These are phyloP conservation scores for Stenichneumon culpator DNA, from an alignment of 2,888 invertebrate genomes.

Conservation along the genomic window DNA sequence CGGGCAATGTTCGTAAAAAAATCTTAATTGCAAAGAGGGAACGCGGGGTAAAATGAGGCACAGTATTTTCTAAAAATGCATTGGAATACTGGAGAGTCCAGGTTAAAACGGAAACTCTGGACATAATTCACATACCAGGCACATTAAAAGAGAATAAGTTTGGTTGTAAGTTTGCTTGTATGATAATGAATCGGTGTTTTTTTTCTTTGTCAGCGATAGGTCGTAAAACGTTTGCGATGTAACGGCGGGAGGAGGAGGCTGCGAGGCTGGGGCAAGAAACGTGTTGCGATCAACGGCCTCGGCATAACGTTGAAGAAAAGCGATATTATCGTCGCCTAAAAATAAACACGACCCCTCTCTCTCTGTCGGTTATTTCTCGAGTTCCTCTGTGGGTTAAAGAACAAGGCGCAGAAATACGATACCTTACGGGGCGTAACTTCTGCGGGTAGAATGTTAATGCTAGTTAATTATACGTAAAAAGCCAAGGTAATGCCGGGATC, in stretches of 20 bases:
- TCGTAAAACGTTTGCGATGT: slow-evolving; percentile 55
- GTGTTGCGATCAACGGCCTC: slow-evolving; percentile 58
- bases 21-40: no score
- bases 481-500: slow-evolving; percentile 49
- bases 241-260: slow-evolving; percentile 4
- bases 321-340: slow-evolving; percentile 68
- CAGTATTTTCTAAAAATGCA: no score
- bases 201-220: slow-evolving; percentile 1
- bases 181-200: slow-evolving; percentile 55
- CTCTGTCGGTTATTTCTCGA: slow-evolving; percentile 33
- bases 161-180: slow-evolving; percentile 19
- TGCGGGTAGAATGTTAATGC: slow-evolving; percentile 77
- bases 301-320: slow-evolving; percentile 58
- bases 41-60: no score
- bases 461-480: slow-evolving; percentile 80
- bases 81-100: no score
- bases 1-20: slow-evolving; percentile 6
- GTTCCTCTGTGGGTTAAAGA: slow-evolving; percentile 40
- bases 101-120: no score
- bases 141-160: not conserved
- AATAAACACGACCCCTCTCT: slow-evolving; percentile 41
- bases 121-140: no score
- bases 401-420: slow-evolving; percentile 74
- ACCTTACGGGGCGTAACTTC: slow-evolving; percentile 71
- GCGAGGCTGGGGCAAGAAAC: slow-evolving; percentile 33